Conservation (phyloP, 2,888 invertebrate genomes). For the Xylocampa areola region DNA sequence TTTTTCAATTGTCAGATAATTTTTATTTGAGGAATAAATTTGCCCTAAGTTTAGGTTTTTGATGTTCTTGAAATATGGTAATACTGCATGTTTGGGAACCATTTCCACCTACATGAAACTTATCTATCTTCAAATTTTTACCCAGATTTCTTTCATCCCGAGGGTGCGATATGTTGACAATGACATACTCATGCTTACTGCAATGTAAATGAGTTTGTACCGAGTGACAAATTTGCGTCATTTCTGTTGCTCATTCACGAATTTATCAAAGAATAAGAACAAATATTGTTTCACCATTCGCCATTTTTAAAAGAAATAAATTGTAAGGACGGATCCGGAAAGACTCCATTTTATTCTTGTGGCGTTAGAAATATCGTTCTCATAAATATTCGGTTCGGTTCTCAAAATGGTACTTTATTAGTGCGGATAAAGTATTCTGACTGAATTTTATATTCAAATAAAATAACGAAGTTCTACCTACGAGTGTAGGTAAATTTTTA, state of each 20-base stretch:
- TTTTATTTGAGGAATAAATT: no score
- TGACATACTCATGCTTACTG: slow-evolving; percentile 17
- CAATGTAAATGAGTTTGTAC: slow-evolving; percentile 29
- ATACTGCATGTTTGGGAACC: no score
- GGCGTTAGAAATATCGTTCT: slow-evolving; percentile 42
- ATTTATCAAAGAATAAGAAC: slow-evolving; percentile 33
- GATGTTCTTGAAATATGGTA: no score
- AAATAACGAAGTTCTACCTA: slow-evolving; percentile 26
- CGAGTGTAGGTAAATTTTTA: slow-evolving; percentile 36
- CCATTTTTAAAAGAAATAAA: slow-evolving; percentile 30
- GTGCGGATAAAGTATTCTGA: slow-evolving; percentile 36
- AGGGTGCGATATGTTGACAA: neutral
- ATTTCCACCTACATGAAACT: neutral
- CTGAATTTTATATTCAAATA: slow-evolving; percentile 37
- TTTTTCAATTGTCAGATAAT: no score
- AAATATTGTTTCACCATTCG: slow-evolving; percentile 29
- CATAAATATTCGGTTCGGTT: slow-evolving; percentile 47
- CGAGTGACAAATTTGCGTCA: slow-evolving; percentile 17
- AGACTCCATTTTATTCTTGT: slow-evolving; percentile 34
- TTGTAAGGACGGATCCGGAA: slow-evolving; percentile 20
- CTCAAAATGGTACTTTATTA: slow-evolving; percentile 46
- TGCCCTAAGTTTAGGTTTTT: no score
- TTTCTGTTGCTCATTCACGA: slow-evolving; percentile 24
- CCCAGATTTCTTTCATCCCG: neutral
- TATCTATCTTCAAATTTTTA: slow-evolving; percentile 3